Evolutionary conservation across 2,113 vertebrate genomes (phyloP).

Genomic region (Anser brachyrhynchus): DNA sequence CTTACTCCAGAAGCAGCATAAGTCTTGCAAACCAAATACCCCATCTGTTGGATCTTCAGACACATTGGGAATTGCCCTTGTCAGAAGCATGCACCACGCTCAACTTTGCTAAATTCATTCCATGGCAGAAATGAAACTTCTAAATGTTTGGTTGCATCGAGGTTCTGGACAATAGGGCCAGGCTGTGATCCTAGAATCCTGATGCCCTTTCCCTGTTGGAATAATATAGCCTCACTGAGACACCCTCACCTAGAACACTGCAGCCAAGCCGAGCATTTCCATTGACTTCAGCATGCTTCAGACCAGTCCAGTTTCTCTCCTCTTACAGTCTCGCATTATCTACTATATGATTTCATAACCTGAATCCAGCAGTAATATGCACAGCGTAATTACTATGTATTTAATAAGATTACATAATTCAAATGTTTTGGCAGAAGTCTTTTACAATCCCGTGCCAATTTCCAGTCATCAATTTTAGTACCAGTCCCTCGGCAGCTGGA

Average conservation of each 20-base stretch:
- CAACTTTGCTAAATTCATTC: background rate
- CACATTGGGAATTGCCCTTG: background rate
- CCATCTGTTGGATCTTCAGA: background rate
- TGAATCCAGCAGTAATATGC: background rate
- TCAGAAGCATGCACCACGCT: background rate
- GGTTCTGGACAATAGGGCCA: background rate
- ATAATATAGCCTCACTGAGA: rapidly evolving
- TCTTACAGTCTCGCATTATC: background rate
- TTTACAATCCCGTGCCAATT: background rate
- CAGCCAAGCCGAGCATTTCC: background rate
- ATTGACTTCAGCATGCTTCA: background rate
- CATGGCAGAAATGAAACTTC: background rate
- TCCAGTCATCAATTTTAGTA: background rate
- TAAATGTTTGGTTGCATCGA: background rate
- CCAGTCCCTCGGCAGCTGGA: background rate
- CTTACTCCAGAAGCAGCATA: background rate
- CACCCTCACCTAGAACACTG: background rate
- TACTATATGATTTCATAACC: background rate
- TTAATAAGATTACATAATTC: background rate
- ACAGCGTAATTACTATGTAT: background rate
- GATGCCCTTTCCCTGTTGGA: background rate
- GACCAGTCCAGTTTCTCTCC: background rate
- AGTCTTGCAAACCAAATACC: background rate
- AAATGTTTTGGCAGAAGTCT: background rate
- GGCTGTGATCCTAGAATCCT: background rate